A percentile compares a stretch with the other conserved stretches of the same genome.
Evolutionary conservation across 2,888 invertebrate genomes (phyloP).

Genomic region (Suillia variegata): DNA sequence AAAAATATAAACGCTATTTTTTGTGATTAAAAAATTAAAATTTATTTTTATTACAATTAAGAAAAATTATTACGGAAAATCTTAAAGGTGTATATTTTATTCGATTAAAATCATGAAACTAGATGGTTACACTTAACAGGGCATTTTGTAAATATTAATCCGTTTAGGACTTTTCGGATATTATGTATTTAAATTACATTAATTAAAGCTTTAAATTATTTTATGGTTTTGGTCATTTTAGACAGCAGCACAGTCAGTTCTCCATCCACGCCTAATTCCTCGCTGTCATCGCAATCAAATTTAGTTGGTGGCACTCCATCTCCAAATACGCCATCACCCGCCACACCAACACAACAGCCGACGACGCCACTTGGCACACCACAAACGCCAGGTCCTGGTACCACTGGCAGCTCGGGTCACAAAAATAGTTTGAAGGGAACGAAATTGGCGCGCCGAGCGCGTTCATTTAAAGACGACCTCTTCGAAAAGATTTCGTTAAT

Average conservation of each 20-base stretch:
- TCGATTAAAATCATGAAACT: too few relatives aligned
- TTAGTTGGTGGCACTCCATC: constrained; percentile 29
- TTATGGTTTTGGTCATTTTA: constrained; percentile 26
- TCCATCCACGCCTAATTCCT: constrained; percentile 57
- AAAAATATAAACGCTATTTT: too few relatives aligned
- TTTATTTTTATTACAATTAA: too few relatives aligned
- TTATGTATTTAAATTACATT: too few relatives aligned
- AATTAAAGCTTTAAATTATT: constrained; percentile 1
- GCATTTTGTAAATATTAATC: too few relatives aligned
- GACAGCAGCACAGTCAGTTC: constrained; percentile 59
- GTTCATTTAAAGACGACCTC: constrained; percentile 92
- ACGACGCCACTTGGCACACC: constrained; percentile 24
- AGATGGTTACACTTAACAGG: too few relatives aligned
- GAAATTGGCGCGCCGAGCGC: constrained; percentile 83
- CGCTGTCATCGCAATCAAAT: constrained; percentile 34
- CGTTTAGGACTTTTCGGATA: too few relatives aligned
- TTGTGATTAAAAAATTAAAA: too few relatives aligned
- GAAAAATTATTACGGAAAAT: too few relatives aligned
- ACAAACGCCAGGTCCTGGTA: constrained; percentile 21
- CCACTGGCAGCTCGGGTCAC: constrained; percentile 63
- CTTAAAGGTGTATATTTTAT: too few relatives aligned
- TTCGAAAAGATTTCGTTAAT: constrained; percentile 89
- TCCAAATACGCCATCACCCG: constrained; percentile 39
- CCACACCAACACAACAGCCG: constrained; percentile 32
- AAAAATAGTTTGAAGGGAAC: constrained; percentile 81